Percentiles rank a stretch among this genome's conserved stretches.
Conservation (phyloP, 1,140 invertebrate genomes). For the Drosophila nannoptera region DNA sequence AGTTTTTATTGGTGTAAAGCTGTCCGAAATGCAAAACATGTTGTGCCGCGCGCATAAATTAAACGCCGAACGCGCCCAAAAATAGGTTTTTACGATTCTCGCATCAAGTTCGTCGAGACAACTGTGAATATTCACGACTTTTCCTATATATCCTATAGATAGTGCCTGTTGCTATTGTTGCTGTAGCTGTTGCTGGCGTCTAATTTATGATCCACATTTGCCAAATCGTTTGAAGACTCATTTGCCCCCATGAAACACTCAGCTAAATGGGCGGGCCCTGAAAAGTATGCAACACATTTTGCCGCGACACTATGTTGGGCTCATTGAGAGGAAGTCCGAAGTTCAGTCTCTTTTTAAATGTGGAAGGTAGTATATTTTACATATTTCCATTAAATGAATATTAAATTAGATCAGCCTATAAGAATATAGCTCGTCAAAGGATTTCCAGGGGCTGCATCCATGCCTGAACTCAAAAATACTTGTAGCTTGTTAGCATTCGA, state of each 20-base stretch:
- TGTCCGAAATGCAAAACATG: conserved; percentile 63
- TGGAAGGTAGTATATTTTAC: neutral
- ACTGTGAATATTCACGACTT: conserved; percentile 23
- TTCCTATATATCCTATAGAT: conserved; percentile 24
- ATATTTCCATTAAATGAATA: neutral
- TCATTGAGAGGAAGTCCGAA: neutral
- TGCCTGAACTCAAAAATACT: no score
- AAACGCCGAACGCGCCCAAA: conserved; percentile 53
- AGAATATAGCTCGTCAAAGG: no score
- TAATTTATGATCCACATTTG: conserved; percentile 68
- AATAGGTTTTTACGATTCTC: conserved; percentile 71
- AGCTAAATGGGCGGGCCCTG: conserved; percentile 5
- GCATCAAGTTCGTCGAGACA: conserved; percentile 18
- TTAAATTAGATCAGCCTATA: no score
- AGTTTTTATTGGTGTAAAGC: conserved; percentile 68
- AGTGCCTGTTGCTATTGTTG: conserved; percentile 19
- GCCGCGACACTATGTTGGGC: neutral
- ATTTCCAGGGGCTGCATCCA: no score
- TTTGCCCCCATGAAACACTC: neutral
- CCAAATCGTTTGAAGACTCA: conserved; percentile 49
- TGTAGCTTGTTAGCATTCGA: no score
- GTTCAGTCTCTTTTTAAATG: neutral
- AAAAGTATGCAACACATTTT: conserved; percentile 53
- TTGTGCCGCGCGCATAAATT: conserved; percentile 73
- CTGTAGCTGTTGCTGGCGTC: conserved; percentile 23